Evolutionary conservation across 2,797 vertebrate species (phyloP).

Genomic region (Cottoperca gobio): DNA sequence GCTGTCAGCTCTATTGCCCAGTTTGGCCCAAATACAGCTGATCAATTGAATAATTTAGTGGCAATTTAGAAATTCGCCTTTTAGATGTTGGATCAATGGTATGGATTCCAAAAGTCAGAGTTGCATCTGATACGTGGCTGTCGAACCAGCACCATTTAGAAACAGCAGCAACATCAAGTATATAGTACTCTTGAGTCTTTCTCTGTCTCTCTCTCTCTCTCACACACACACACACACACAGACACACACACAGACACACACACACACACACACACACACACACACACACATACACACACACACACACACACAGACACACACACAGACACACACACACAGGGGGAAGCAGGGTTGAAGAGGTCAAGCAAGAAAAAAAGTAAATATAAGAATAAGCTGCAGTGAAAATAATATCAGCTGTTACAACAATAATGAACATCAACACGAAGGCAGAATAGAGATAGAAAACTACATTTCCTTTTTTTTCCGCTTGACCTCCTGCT

Average conservation of each 20-base stretch:
- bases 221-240: neutral
- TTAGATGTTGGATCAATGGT: conserved; percentile 53
- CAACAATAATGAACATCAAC: conserved; percentile 71
- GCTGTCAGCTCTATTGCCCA: conserved; percentile 32
- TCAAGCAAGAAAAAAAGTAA: conserved; percentile 29
- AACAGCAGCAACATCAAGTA: conserved; percentile 14
- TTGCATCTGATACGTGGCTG: conserved; percentile 17
- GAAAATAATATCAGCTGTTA: conserved; percentile 66
- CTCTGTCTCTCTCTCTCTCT: neutral
- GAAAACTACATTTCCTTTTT: conserved; percentile 65
- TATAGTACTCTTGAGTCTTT: neutral
- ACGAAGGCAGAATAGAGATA: conserved; percentile 53
- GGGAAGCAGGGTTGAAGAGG: conserved; percentile 26
- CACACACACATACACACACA: neutral
- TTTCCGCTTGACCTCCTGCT: conserved; percentile 71
- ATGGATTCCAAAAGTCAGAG: conserved; percentile 52
- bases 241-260: neutral
- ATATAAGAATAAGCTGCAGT: conserved; percentile 36
- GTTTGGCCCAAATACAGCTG: conserved; percentile 46
- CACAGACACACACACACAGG: neutral
- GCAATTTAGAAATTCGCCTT: conserved; percentile 56
- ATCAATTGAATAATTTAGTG: conserved; percentile 69
- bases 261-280: neutral
- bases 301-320: too few species aligned
- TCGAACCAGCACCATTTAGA: conserved; percentile 9